A percentile compares a stretch with the other conserved stretches of the same genome.
Evolutionary conservation across 2,888 invertebrate species (phyloP).

Genomic region (Diachrysia chrysitis): DNA sequence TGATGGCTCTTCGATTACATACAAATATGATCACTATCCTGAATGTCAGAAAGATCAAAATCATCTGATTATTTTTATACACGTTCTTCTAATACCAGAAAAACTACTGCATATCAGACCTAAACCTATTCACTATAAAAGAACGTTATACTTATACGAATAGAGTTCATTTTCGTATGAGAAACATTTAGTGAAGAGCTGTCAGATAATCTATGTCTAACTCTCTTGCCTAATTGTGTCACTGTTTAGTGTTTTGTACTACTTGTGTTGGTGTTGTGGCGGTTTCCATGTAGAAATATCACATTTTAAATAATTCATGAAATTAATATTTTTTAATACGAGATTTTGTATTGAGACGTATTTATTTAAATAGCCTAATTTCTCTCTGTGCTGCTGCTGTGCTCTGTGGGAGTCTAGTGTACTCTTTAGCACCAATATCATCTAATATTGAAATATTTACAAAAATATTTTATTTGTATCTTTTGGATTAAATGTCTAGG

Average conservation of each 20-base stretch:
- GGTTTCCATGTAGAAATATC: constrained; percentile 61
- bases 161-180: background rate
- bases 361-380: too few species aligned
- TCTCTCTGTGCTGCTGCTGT: too few species aligned
- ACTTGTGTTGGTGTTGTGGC: constrained; percentile 61
- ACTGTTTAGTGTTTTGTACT: constrained; percentile 64
- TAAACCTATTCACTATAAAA: background rate
- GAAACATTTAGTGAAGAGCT: background rate
- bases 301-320: background rate
- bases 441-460: too few species aligned
- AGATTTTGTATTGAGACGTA: background rate
- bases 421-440: too few species aligned
- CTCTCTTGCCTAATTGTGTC: constrained; percentile 73
- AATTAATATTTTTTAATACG: background rate
- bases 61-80: background rate
- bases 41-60: background rate
- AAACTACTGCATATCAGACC: too few species aligned
- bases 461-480: constrained; percentile 3
- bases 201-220: background rate
- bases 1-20: background rate
- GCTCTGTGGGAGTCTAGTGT: too few species aligned
- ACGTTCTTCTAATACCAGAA: too few species aligned
- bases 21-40: background rate
- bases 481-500: constrained; percentile 12
- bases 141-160: background rate